These are phyloP conservation scores for Penaeus vannamei DNA, from an alignment of 1,140 invertebrate genomes.

Conservation along the genomic window DNA sequence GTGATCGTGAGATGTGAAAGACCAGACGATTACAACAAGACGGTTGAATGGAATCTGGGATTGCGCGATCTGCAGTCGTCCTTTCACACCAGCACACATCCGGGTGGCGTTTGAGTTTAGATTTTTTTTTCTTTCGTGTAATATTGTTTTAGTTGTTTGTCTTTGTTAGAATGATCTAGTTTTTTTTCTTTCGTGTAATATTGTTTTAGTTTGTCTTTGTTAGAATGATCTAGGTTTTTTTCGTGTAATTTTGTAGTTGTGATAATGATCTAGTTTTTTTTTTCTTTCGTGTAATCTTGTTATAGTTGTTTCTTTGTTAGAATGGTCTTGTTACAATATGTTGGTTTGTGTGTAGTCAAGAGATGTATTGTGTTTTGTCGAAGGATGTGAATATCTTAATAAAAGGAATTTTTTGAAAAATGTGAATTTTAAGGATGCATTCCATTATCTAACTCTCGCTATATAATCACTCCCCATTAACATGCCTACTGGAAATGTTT, in stretches of 20 bases:
- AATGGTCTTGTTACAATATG: background rate
- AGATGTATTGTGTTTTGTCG: background rate
- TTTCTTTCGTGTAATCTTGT: background rate
- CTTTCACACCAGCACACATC: slow-evolving; percentile 59
- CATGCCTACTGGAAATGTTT: too few species aligned
- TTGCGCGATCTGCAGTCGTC: slow-evolving; percentile 47
- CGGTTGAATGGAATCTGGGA: slow-evolving; percentile 66
- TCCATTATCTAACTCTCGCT: too few species aligned
- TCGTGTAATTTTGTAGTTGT: background rate
- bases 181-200: background rate
- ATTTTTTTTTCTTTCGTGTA: too few species aligned
- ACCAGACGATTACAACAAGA: slow-evolving; percentile 69
- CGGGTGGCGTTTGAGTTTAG: slow-evolving; percentile 36
- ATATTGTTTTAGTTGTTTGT: background rate
- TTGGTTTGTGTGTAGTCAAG: background rate
- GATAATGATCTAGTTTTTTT: too few species aligned
- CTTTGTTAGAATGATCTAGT: too few species aligned
- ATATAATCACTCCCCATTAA: too few species aligned
- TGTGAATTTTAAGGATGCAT: too few species aligned
- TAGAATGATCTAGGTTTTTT: too few species aligned
- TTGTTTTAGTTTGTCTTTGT: background rate
- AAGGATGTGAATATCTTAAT: background rate
- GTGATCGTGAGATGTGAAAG: slow-evolving; percentile 68
- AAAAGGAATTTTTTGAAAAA: background rate
- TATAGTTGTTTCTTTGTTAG: background rate